Conservation (phyloP, 2,113 vertebrate genomes). For the Thermophis baileyi region DNA sequence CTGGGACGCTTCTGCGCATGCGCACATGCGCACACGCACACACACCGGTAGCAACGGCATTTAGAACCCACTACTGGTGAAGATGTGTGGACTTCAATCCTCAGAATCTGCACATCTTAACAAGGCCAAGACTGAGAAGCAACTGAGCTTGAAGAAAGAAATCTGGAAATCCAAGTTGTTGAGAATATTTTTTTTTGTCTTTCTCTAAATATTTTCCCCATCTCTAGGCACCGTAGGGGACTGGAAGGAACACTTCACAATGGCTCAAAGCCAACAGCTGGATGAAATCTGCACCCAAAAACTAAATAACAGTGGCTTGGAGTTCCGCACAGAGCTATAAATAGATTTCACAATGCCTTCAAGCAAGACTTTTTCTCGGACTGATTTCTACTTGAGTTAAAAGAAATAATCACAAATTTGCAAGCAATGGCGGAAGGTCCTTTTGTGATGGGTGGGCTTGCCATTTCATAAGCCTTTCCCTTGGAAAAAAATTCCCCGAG, state of each 20-base stretch:
- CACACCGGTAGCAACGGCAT: too few species aligned
- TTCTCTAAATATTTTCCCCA: not conserved
- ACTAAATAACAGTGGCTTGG: constrained; percentile 23
- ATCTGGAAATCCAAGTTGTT: not conserved
- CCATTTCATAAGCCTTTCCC: not conserved
- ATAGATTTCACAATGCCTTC: not conserved
- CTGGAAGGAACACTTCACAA: constrained; percentile 53
- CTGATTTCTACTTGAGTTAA: not conserved
- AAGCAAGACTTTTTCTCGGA: not conserved
- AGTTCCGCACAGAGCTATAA: constrained; percentile 39
- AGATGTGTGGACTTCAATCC: not conserved
- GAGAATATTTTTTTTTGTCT: not conserved
- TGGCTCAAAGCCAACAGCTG: constrained; percentile 31
- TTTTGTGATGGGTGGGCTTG: not conserved
- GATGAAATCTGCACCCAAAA: constrained; percentile 28
- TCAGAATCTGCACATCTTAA: not conserved
- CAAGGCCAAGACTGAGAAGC: not conserved
- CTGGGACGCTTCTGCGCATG: too few species aligned
- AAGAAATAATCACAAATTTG: not conserved
- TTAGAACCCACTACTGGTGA: too few species aligned
- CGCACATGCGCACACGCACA: too few species aligned
- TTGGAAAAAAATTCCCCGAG: not conserved
- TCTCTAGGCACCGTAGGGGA: constrained; percentile 41
- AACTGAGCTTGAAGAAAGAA: not conserved
- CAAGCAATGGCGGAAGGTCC: not conserved